Percentiles rank a stretch among this genome's conserved stretches.
These are phyloP conservation scores for Saccopteryx bilineata DNA, from an alignment of 2,113 vertebrate species.

Conservation along the genomic window DNA sequence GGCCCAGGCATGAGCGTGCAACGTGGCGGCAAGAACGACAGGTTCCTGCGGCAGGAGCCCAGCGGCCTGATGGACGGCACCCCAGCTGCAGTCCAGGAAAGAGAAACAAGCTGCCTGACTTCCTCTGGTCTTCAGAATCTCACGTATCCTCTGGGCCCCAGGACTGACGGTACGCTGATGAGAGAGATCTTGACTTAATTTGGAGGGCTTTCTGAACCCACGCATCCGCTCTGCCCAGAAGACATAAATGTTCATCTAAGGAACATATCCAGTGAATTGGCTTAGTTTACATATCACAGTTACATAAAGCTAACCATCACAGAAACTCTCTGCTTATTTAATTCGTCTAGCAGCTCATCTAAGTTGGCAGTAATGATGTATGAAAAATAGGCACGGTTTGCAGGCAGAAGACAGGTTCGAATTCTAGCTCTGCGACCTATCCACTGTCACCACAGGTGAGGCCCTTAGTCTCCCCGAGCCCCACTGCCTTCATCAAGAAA, in stretches of 20 bases:
- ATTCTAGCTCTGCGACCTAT: not conserved
- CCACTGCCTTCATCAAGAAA: not conserved
- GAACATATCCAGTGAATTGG: not conserved
- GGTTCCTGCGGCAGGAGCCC: constrained; percentile 80
- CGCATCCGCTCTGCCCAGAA: not conserved
- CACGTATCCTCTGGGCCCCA: constrained; percentile 72
- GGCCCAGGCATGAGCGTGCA: constrained; percentile 85
- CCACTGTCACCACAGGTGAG: not conserved
- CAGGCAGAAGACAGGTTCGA: not conserved
- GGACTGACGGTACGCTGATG: constrained; percentile 83
- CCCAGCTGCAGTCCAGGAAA: constrained; percentile 71
- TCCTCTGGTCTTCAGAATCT: constrained; percentile 75
- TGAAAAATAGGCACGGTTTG: not conserved
- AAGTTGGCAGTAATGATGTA: not conserved
- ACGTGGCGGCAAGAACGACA: constrained; percentile 78
- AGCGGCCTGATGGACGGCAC: constrained; percentile 76
- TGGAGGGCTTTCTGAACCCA: not conserved
- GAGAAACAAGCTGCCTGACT: constrained; percentile 74
- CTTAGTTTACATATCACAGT: not conserved
- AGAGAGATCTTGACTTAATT: not conserved
- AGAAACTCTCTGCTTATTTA: not conserved
- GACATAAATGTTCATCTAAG: not conserved
- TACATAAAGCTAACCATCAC: not conserved
- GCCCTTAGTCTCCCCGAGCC: not conserved
- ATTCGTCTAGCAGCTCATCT: not conserved